Evolutionary conservation across 2,888 invertebrate genomes (phyloP).

Genomic region (Plemyria rubiginata): DNA sequence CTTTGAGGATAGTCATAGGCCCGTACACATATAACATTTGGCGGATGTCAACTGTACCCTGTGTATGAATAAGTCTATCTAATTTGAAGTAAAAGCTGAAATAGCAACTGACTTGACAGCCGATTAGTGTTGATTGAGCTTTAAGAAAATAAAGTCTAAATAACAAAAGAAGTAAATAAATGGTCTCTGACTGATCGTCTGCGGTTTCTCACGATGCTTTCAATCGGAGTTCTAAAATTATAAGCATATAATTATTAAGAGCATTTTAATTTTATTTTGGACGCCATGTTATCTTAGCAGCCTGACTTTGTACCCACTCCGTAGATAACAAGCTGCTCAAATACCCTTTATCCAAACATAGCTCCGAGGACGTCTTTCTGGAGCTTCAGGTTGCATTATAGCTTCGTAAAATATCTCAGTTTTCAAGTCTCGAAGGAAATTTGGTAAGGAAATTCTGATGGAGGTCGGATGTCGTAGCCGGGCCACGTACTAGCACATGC

Average conservation of each 20-base stretch:
- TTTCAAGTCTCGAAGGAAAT: constrained; percentile 47
- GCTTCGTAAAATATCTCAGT: constrained; percentile 42
- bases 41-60: too few species aligned
- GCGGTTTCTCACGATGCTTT: too few species aligned
- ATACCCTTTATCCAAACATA: constrained; percentile 39
- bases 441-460: constrained; percentile 45
- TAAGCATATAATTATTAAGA: not conserved
- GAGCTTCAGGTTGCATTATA: constrained; percentile 41
- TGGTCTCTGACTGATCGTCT: too few species aligned
- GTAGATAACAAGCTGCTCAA: constrained; percentile 36
- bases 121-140: too few species aligned
- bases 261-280: not conserved
- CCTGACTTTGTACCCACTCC: constrained; percentile 4
- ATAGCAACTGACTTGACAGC: too few species aligned
- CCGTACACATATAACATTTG: too few species aligned
- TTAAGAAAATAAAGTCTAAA: too few species aligned
- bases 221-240: not conserved
- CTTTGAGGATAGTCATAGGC: too few species aligned
- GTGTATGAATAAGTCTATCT: too few species aligned
- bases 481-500: constrained; percentile 38
- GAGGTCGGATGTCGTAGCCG: constrained; percentile 40
- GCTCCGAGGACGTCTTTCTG: constrained; percentile 38
- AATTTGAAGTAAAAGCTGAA: too few species aligned
- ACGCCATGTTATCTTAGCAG: not conserved
- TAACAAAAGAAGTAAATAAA: too few species aligned